Percentiles rank a stretch among this genome's conserved stretches.
phyloP scores from a whole-genome alignment of 1,140 invertebrate species.

The Heliconius eleuchia region DNA sequence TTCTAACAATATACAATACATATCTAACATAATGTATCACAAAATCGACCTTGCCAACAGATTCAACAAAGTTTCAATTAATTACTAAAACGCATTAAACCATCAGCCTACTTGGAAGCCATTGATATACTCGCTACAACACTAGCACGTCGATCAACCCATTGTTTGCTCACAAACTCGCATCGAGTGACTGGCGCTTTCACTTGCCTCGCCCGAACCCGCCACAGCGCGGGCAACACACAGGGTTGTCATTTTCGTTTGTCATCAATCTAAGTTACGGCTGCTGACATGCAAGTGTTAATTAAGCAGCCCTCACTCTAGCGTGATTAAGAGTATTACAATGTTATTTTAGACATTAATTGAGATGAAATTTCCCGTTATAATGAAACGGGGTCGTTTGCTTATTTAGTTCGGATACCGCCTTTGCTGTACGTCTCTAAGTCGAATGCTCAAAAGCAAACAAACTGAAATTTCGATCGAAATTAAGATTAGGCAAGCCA shows the following conservation, averaged over 20 bases:
- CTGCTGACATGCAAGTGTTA: conserved; percentile 79
- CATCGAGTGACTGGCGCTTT: conserved; percentile 69
- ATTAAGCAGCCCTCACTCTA: conserved; percentile 78
- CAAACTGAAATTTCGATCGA: conserved; percentile 67
- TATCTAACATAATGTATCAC: neutral
- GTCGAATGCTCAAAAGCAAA: conserved; percentile 62
- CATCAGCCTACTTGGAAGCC: conserved; percentile 46
- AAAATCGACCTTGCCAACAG: neutral
- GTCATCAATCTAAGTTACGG: conserved; percentile 80
- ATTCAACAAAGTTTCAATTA: conserved; percentile 46
- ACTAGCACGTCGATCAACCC: conserved; percentile 58
- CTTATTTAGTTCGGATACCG: conserved; percentile 61
- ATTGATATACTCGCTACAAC: conserved; percentile 42
- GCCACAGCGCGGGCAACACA: conserved; percentile 55
- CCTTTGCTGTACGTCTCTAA: conserved; percentile 53
- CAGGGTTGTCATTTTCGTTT: conserved; percentile 76
- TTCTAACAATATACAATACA: neutral
- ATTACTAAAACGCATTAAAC: conserved; percentile 77
- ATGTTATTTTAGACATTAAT: conserved; percentile 80
- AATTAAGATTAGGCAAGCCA: conserved; percentile 66
- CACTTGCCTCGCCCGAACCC: conserved; percentile 50
- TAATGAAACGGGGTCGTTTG: conserved; percentile 62
- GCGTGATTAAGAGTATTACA: conserved; percentile 80
- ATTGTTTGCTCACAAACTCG: conserved; percentile 63
- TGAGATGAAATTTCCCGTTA: conserved; percentile 77